Conservation (phyloP, 1,140 invertebrate genomes). For the Halyomorpha halys region DNA sequence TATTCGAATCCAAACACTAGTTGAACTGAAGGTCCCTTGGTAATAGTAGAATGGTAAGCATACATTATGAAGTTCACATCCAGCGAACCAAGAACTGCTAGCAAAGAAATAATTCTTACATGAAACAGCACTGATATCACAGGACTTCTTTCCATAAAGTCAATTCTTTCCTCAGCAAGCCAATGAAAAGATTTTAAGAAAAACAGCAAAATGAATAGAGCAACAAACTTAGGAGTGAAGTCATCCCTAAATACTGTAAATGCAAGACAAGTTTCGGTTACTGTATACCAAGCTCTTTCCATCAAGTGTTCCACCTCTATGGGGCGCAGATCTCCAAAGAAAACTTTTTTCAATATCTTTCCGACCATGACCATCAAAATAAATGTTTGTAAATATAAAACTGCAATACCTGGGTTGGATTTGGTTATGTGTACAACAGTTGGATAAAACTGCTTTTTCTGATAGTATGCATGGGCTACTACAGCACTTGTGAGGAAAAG, state of each 20-base stretch:
- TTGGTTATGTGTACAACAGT: slow-evolving; percentile 17
- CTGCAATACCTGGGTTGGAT: slow-evolving; percentile 11
- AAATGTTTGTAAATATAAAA: background rate
- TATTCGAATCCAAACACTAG: slow-evolving; percentile 24
- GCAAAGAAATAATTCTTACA: slow-evolving; percentile 14
- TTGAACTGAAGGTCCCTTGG: slow-evolving; percentile 7
- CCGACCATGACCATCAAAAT: background rate
- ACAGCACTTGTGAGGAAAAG: background rate
- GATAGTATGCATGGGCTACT: slow-evolving; percentile 12
- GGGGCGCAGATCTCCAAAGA: slow-evolving; percentile 15
- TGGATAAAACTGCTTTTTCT: slow-evolving; percentile 23
- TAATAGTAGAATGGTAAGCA: background rate
- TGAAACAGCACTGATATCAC: slow-evolving; percentile 17
- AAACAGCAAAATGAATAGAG: slow-evolving; percentile 11
- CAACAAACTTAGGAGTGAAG: background rate
- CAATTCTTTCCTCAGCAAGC: slow-evolving; percentile 19
- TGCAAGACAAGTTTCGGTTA: slow-evolving; percentile 54
- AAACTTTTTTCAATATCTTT: background rate
- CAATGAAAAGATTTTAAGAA: slow-evolving; percentile 21
- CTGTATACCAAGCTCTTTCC: slow-evolving; percentile 53
- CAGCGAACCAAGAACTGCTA: slow-evolving; percentile 4
- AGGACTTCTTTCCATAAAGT: slow-evolving; percentile 20
- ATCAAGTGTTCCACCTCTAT: slow-evolving; percentile 41
- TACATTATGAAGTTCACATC: slow-evolving; percentile 10
- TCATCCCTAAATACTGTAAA: slow-evolving; percentile 48